Evolutionary conservation across 2,888 invertebrate species (phyloP), one percentile per base, ranked within the genome.

Genomic region (Entomobrya multifasciata): DNA sequence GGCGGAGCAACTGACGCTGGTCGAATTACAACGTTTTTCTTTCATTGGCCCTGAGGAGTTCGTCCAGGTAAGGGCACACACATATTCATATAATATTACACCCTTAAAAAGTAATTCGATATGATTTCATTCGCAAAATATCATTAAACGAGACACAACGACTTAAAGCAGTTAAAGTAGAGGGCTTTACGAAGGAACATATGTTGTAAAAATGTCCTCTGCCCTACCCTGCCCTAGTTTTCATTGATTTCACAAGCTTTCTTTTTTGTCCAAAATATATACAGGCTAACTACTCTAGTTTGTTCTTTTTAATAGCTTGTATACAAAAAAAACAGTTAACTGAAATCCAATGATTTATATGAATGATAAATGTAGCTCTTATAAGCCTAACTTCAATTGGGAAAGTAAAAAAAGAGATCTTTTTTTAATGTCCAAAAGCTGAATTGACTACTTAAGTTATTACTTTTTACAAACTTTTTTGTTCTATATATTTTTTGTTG

Each of bases 31-130:
- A 92, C 94, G 98, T 91, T 94, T 99, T 76, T 97, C 97, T 44
- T 97, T 97, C 93, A 98, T 99, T 91, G 99, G 99, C 0, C 97
- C 98, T 0, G 98, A 99, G 92, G 99, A 99, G 93, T 98, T 99
- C 93, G 97, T 99, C 1, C 97, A 98, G 93, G 91, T 91, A 86
- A 84, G 49, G 25, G 49, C n/a, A n/a, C n/a, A n/a, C n/a, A n/a
- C n/a, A n/a, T n/a, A n/a, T n/a, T n/a, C n/a, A n/a, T n/a, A n/a
- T n/a, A n/a, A n/a, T n/a, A n/a, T n/a, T n/a, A n/a, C n/a, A n/a
- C n/a, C n/a, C n/a, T n/a, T n/a, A n/a, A n/a, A n/a, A n/a, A n/a
- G n/a, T n/a, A n/a, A n/a, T n/a, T n/a, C n/a, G n/a, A n/a, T n/a
- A n/a, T n/a, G 20, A 1, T 27, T 1, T 62, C n/a, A 62, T 57